Evolutionary conservation across 2,888 invertebrate genomes (phyloP).

Genomic region (Caenorhabditis virilis): DNA sequence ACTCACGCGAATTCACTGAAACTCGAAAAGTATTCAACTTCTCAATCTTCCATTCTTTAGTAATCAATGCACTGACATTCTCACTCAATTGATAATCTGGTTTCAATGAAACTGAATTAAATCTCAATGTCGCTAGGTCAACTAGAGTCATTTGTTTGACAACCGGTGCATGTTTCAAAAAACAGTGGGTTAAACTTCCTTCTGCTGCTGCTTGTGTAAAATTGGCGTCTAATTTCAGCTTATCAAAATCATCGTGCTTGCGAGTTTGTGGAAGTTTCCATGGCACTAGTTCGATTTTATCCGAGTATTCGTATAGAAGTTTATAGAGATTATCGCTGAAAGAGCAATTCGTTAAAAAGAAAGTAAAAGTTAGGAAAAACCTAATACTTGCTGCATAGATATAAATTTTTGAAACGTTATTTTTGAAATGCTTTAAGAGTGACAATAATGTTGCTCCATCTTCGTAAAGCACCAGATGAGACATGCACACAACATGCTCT

Average conservation of each 20-base stretch:
- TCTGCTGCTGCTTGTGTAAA: constrained; percentile 22
- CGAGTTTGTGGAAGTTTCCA: constrained; percentile 28
- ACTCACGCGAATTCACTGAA: constrained; percentile 29
- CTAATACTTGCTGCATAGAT: constrained; percentile 38
- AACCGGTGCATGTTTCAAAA: constrained; percentile 21
- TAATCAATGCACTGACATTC: constrained; percentile 13
- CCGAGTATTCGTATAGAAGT: constrained; percentile 19
- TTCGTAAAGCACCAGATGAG: constrained; percentile 35
- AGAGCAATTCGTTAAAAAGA: background rate
- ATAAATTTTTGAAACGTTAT: constrained; percentile 19
- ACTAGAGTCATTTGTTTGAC: constrained; percentile 17
- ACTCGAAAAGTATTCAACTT: constrained; percentile 27
- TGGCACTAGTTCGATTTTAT: constrained; percentile 30
- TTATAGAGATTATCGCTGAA: constrained; percentile 24
- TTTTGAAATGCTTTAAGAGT: constrained; percentile 28
- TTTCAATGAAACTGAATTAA: constrained; percentile 24
- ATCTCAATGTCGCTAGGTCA: constrained; percentile 22
- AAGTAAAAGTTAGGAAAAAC: background rate
- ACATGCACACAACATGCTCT: constrained; percentile 34
- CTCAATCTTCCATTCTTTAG: constrained; percentile 21
- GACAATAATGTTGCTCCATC: constrained; percentile 33
- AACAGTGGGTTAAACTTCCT: constrained; percentile 33
- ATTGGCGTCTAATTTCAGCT: constrained; percentile 27
- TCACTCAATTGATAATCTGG: constrained; percentile 21
- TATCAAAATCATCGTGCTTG: constrained; percentile 24